Evolutionary conservation across 2,888 invertebrate species (phyloP).

Genomic region (Anthoptus insignis): DNA sequence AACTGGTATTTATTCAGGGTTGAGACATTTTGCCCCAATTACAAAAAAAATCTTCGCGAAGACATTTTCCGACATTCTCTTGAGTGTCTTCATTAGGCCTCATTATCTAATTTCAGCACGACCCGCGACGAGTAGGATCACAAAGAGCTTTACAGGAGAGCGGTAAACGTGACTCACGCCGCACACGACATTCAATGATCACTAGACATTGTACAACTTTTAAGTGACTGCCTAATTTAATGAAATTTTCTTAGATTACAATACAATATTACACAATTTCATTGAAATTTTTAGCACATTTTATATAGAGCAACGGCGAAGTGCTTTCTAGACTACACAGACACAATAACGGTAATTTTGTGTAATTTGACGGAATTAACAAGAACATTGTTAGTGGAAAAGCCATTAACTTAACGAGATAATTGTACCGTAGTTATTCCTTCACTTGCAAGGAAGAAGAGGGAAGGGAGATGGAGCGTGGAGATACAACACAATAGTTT

Average conservation of each 20-base stretch:
- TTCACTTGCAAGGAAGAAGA: not conserved
- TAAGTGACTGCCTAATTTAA: not conserved
- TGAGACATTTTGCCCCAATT: no score
- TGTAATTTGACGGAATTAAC: constrained; percentile 4
- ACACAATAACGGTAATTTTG: constrained; percentile 4
- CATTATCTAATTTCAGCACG: not conserved
- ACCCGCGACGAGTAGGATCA: not conserved
- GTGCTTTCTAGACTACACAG: not conserved
- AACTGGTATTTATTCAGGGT: no score
- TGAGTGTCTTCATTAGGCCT: not conserved
- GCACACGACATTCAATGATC: not conserved
- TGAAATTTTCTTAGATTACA: not conserved
- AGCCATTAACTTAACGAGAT: constrained; percentile 10
- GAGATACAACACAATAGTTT: no score
- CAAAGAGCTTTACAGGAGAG: not conserved
- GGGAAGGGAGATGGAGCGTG: not conserved
- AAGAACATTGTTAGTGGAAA: constrained; percentile 1
- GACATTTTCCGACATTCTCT: not conserved
- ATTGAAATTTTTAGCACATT: constrained; percentile 8
- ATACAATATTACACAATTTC: not conserved
- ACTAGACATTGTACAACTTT: not conserved
- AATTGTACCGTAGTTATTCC: constrained; percentile 1
- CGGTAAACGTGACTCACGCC: not conserved
- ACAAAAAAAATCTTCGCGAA: not conserved
- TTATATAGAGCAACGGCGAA: not conserved